Evolutionary conservation across 2,888 invertebrate genomes (phyloP).

Genomic region (Aporophyla nigra): DNA sequence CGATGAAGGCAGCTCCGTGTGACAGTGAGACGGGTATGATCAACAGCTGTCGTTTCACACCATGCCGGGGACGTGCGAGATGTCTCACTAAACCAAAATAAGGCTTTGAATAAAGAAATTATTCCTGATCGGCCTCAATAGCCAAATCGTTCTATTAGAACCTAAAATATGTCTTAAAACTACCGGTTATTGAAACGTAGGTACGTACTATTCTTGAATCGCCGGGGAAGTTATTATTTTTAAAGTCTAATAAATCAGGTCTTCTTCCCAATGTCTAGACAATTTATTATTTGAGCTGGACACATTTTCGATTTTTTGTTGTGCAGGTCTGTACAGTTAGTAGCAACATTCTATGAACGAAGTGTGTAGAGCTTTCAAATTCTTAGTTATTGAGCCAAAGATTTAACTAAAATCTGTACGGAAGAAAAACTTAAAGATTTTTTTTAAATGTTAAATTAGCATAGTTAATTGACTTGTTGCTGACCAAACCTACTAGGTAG

Average conservation of each 20-base stretch:
- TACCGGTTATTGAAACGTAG: neutral
- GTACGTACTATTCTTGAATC: neutral
- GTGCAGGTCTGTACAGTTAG: neutral
- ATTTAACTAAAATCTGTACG: neutral
- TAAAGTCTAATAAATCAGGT: neutral
- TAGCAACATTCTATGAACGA: no score
- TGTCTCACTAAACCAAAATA: constrained; percentile 19
- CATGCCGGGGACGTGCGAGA: constrained; percentile 2
- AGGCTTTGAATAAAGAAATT: neutral
- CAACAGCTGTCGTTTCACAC: constrained; percentile 47
- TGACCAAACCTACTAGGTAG: neutral
- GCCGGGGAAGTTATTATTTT: neutral
- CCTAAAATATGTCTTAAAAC: neutral
- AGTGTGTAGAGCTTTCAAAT: neutral
- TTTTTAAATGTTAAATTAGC: neutral
- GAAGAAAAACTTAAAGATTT: no score
- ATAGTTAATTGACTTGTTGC: neutral
- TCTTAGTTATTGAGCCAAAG: neutral
- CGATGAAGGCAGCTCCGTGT: constrained; percentile 24
- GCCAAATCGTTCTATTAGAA: neutral
- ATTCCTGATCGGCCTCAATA: neutral
- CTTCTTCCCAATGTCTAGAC: neutral
- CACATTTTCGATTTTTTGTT: neutral
- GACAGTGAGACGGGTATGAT: constrained; percentile 55
- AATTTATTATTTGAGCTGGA: neutral